Base-by-base conservation (phyloP, 1,140 invertebrate species). In the Brachionus rotundiformis region DNA sequence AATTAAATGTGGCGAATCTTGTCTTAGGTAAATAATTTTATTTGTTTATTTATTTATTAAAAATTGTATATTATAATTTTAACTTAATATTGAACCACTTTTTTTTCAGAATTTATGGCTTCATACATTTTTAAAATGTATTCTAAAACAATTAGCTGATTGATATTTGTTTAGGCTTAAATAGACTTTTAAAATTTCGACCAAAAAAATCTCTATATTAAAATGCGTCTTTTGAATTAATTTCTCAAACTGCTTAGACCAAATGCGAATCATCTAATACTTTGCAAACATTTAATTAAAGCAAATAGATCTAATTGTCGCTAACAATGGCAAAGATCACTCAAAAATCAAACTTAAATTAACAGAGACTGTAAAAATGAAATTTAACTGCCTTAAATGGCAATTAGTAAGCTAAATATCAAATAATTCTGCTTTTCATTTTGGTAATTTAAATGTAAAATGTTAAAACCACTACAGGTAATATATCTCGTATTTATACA, bases 371-470 rank as follows among this genome's bases (percentile, higher is more conserved):
- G 10, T 13, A 10, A 54, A 54, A 54, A 7, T 54, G 47, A 54
- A 54, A 54, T 54, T 54, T 54, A 54, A 19, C 47, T 54, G 47
- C 19, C 47, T 54, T 54, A 54, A 54, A 54, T 54, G 47, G 47
- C 47, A 54, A 54, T 54, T 54, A 54, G 47, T 54, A 19, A 5
- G 3, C 29, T 63, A 63, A 29, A 33, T 33, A 63, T 33, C 25
- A 33, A 63, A 63, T 63, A 7, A 13, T 29, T 63, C 27, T 29
- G 25, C n/a, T 11, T 59, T n/a, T n/a, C 16, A n/a, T 59, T 59
- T 59, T 59, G 25, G 8, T 11, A 63, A 63, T 31, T 63, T 31
- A 63, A 29, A 63, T 6, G 25, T 0, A 29, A 63, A 63, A 63
- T 29, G 29, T 29, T 63, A 33, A 27, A 13, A 4, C 61, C 47